Percentiles rank a stretch among this genome's conserved stretches.
Evolutionary conservation across 37 sponge, comb jelly and placozoan genomes (phyloP).

Genomic region (Oopsacas minuta): DNA sequence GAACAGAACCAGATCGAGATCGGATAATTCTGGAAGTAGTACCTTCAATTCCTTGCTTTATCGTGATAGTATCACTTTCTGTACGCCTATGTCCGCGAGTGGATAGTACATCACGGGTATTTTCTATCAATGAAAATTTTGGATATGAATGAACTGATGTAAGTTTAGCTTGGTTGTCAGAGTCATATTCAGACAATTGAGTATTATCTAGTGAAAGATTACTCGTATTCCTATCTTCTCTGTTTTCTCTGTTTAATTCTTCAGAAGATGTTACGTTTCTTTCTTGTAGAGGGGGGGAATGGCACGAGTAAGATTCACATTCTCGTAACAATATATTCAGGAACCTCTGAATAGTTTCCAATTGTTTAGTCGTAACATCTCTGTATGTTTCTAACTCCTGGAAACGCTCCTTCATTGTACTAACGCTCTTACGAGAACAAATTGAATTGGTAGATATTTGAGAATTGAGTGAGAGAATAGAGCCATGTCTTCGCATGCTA

Average conservation of each 20-base stretch:
- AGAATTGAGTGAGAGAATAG: slow-evolving; percentile 58
- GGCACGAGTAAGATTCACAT: not conserved
- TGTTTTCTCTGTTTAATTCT: not conserved
- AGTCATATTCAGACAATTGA: not conserved
- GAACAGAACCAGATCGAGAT: not conserved
- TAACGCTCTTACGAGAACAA: slow-evolving; percentile 49
- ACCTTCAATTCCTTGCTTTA: not conserved
- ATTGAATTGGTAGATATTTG: slow-evolving; percentile 51
- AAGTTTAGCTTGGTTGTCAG: not conserved
- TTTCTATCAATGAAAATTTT: not conserved
- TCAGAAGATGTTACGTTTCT: not conserved
- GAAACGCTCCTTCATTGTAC: not conserved
- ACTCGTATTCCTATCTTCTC: not conserved
- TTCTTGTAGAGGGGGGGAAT: not conserved
- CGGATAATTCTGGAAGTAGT: not conserved
- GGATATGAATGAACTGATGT: not conserved
- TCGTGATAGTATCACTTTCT: slow-evolving; percentile 56
- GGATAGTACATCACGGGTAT: not conserved
- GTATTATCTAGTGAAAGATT: slow-evolving; percentile 4
- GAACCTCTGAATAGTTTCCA: slow-evolving; percentile 50
- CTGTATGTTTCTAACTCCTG: slow-evolving; percentile 59
- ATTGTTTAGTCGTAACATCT: slow-evolving; percentile 56
- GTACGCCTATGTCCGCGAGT: slow-evolving; percentile 53
- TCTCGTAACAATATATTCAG: not conserved
- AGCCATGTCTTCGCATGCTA: slow-evolving; percentile 51